phyloP scores from a whole-genome alignment of 2,888 invertebrate species.

The Oscheius onirici region DNA sequence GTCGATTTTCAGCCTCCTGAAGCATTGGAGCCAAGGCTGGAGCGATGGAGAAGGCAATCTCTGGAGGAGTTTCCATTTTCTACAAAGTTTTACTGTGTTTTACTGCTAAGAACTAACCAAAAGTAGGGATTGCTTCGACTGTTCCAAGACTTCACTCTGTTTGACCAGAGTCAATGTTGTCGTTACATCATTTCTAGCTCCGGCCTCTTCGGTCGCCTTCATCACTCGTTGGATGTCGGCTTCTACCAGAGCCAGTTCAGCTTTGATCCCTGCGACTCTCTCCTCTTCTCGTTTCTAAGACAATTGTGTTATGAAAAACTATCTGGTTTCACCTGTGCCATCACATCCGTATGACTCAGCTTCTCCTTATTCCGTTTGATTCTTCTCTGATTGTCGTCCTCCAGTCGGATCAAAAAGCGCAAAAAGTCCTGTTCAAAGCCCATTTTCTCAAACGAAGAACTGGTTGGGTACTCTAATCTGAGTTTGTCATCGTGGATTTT shows the following conservation, averaged over 20 bases:
- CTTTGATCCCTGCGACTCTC: conserved; percentile 36
- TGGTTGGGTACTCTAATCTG: conserved; percentile 79
- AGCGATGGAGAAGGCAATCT: background rate
- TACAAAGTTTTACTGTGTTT: background rate
- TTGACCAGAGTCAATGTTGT: conserved; percentile 43
- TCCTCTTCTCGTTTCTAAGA: conserved; percentile 52
- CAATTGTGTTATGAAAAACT: background rate
- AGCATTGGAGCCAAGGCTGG: conserved; percentile 8
- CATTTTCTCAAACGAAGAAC: conserved; percentile 54
- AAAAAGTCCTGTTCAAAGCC: conserved; percentile 61
- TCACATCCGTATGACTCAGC: conserved; percentile 41
- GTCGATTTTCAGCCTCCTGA: conserved; percentile 22
- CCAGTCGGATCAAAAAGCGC: conserved; percentile 43
- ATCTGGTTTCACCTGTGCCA: conserved; percentile 35
- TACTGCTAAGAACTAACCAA: conserved; percentile 3
- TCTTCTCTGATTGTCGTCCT: conserved; percentile 60
- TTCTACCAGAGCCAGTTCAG: conserved; percentile 39
- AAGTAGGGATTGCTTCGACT: background rate
- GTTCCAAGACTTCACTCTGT: conserved; percentile 32
- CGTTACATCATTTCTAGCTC: conserved; percentile 39
- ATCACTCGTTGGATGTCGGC: conserved; percentile 37
- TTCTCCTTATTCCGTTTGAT: conserved; percentile 56
- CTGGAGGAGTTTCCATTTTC: conserved; percentile 13
- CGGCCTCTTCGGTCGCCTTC: conserved; percentile 44
- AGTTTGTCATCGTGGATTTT: conserved; percentile 96